Percentiles rank a stretch among this genome's conserved stretches.
phyloP scores from a whole-genome alignment of 2,113 vertebrate genomes.

The Uropsilus gracilis region DNA sequence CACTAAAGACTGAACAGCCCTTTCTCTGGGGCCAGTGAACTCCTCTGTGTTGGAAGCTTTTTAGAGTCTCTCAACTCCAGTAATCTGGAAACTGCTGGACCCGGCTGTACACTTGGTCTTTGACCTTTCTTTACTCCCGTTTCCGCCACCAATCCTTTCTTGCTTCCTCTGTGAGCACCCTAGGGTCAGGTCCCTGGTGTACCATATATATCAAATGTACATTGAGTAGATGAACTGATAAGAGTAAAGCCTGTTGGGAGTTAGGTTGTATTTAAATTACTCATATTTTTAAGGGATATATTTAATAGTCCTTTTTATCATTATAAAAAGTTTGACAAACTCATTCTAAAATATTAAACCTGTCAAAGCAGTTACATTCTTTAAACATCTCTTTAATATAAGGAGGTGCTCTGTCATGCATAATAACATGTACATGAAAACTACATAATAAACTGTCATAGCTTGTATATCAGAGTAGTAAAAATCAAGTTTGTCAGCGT shows the following conservation, averaged over 20 bases:
- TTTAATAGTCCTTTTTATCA: slow-evolving; percentile 24
- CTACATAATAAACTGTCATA: background rate
- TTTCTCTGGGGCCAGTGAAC: background rate
- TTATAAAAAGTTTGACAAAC: background rate
- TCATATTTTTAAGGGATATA: background rate
- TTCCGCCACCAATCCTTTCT: background rate
- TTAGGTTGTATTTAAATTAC: background rate
- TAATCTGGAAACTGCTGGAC: background rate
- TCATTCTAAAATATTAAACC: slow-evolving; percentile 16
- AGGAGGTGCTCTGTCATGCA: background rate
- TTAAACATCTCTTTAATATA: background rate
- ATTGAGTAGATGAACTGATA: background rate
- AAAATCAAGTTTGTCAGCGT: background rate
- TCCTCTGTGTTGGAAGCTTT: background rate
- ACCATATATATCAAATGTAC: background rate
- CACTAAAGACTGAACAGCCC: background rate
- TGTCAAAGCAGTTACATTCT: background rate
- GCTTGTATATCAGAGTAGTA: background rate
- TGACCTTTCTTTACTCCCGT: background rate
- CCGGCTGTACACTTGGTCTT: accelerated
- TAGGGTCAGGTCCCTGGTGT: background rate
- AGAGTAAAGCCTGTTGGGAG: background rate
- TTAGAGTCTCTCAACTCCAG: background rate
- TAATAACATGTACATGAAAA: background rate
- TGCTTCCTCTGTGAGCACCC: too few relatives aligned